Evolutionary conservation across 1,140 invertebrate species (phyloP), one percentile per base, ranked within the genome.

Genomic region (Papilio aristodemus): DNA sequence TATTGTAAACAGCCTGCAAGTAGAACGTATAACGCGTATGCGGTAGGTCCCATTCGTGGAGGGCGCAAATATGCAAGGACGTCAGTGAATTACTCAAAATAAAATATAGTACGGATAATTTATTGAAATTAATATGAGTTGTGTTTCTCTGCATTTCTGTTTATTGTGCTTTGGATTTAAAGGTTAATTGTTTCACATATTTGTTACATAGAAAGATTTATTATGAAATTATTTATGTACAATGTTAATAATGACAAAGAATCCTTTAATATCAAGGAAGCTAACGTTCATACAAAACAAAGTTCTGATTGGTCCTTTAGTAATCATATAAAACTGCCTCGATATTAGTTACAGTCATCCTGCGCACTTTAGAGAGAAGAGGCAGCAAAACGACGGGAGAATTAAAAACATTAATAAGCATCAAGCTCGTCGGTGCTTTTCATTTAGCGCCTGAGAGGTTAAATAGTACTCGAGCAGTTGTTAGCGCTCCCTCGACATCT

Each of bases 361-460:
- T 17, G 7, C 14, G 2, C 14, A 46, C 5, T 46, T 46, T 17
- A 43, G 39, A 32, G 6, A 32, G 27, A 32, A 32, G 27, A 41
- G 41, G n/a, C 14, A 5, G 41, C 5, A 17, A 43, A 46, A 46
- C 38, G 38, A 39, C 17, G 14, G 50, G 11, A 57, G 25, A 7
- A 27, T 4, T 27, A 57, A 57, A 57, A 57, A 58, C 13, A 58
- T 58, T 58, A 58, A 58, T 32, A 14, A 32, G 54, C 13, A 32
- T 32, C 27, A 32, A 6, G 27, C 27, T 32, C 27, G 27, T 2
- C 19, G 43, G 3, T n/a, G 58, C 57, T 27, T 60, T 60, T 60
- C 27, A 58, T 60, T 37, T 60, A 60, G 58, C 58, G 38, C 32
- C 58, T 60, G 9, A 60, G 36, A 60, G 58, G n/a, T 37, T 60